Evolutionary conservation across 2,113 vertebrate species (phyloP).

Genomic region (Neodon shergylaensis): DNA sequence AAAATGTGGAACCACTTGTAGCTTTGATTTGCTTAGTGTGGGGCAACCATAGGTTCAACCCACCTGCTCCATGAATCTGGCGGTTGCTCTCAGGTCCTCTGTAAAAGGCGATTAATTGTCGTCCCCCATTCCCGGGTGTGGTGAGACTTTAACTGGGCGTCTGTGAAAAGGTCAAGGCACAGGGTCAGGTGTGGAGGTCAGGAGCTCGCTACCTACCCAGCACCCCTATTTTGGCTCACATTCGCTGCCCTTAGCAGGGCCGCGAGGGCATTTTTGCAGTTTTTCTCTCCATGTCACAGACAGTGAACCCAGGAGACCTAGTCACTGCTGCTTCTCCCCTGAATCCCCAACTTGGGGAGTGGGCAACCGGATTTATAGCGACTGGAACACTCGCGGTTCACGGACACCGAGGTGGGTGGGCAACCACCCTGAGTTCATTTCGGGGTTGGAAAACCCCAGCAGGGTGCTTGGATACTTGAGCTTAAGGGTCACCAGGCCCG

Average conservation of each 20-base stretch:
- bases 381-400: too few relatives aligned
- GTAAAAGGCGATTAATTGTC: background rate
- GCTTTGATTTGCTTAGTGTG: background rate
- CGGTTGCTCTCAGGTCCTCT: background rate
- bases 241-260: background rate
- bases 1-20: background rate
- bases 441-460: background rate
- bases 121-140: background rate
- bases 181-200: accelerated
- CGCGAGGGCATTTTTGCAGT: background rate
- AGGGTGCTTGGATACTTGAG: background rate
- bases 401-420: background rate
- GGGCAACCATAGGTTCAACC: background rate
- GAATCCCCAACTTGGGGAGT: background rate
- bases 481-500: background rate
- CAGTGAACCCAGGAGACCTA: background rate
- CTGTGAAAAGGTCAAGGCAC: background rate
- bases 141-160: background rate
- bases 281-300: background rate
- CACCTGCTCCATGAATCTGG: background rate
- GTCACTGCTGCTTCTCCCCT: background rate
- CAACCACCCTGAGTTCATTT: background rate
- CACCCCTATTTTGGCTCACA: background rate
- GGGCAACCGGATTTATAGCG: background rate
- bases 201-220: background rate